Evolutionary conservation across 1,140 invertebrate genomes (phyloP), one percentile per base, ranked within the genome.

Genomic region (Euura saliciscinereae): DNA sequence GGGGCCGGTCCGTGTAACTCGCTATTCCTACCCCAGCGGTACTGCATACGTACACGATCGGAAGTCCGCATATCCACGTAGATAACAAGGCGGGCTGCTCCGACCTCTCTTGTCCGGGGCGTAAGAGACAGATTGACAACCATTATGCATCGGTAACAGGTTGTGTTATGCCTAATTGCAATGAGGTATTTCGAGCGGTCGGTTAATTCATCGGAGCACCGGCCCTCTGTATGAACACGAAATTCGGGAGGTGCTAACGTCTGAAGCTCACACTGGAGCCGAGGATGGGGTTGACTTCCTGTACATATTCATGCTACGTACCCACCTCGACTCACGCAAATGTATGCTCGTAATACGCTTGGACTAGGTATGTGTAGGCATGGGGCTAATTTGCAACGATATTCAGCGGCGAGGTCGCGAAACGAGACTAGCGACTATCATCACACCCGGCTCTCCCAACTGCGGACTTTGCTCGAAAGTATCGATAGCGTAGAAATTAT

Each of bases 21-120:
- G 51, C 51, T 59, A 59, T 59, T 59, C 51, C n/a, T 10, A 2
- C 51, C 51, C 51, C 8, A 8, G 51, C 51, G 51, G 8, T 8
- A 59, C 8, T 59, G n/a, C n/a, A 59, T 59, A 8, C 51, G n/a
- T n/a, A 59, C n/a, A 5, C 51, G 2, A 59, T 59, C 51, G 2
- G 51, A 59, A 59, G 51, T 59, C 51, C 5, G n/a, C n/a, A 59
- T 59, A 59, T 59, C 51, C 51, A 59, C 51, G 51, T 59, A 10
- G 51, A n/a, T n/a, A 59, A 59, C 51, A 59, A 59, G 8, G 3
- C 51, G 8, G 51, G 51, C n/a, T 59, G 4, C n/a, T n/a, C 51
- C 4, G 2, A 8, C 4, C 2, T 59, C 2, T 59, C n/a, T n/a
- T n/a, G n/a, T n/a, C n/a, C n/a, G n/a, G n/a, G n/a, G n/a, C n/a